Percentiles rank a stretch among this genome's conserved stretches.
Evolutionary conservation across 2,797 vertebrate species (phyloP).

Genomic region (Vespertilio murinus): DNA sequence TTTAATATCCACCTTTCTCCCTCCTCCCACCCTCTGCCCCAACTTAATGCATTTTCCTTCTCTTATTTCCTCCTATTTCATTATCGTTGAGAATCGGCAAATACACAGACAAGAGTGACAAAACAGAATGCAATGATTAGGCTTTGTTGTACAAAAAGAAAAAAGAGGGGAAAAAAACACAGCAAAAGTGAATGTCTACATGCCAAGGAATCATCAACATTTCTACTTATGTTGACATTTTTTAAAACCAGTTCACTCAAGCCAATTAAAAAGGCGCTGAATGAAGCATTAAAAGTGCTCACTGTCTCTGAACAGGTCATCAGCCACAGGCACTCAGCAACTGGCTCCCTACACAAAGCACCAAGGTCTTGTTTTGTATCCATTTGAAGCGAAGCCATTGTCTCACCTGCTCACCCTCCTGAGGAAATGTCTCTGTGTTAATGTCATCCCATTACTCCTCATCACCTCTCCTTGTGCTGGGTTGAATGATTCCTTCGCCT

Average conservation of each 20-base stretch:
- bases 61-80: not conserved
- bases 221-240: not conserved
- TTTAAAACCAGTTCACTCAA: conserved; percentile 5
- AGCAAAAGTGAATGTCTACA: not conserved
- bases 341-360: not conserved
- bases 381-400: not conserved
- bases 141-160: not conserved
- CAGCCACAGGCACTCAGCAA: not conserved
- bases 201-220: not conserved
- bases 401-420: not conserved
- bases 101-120: not conserved
- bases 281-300: not conserved
- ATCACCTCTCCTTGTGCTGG: conserved; percentile 37
- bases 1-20: not conserved
- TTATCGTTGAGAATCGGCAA: not conserved
- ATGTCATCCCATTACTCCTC: conserved; percentile 58
- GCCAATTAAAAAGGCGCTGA: not conserved
- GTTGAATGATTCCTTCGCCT: conserved; percentile 66
- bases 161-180: no score
- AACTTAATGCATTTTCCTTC: not conserved
- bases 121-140: not conserved
- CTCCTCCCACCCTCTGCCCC: not conserved
- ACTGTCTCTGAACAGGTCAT: not conserved
- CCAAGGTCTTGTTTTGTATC: conserved; percentile 13
- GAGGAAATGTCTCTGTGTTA: conserved; percentile 53